Evolutionary conservation across 2,113 vertebrate genomes (phyloP), one percentile per base, ranked within the genome.

Genomic region (Takifugu flavidus): DNA sequence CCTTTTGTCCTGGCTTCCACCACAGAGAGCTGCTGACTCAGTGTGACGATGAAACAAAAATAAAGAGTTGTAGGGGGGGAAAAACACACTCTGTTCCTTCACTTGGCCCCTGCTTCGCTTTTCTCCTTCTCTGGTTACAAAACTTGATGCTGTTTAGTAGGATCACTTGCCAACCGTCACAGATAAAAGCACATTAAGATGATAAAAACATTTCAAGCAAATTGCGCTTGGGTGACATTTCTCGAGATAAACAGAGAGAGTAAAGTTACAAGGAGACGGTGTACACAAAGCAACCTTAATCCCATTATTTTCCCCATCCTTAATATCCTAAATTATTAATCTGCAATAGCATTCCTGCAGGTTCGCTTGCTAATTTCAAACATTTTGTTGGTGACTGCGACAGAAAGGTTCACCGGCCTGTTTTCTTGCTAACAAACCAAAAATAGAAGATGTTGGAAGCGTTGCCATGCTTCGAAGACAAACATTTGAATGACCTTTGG

Each of bases 21-120:
- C 59, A 54, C 61, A 77, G 71, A 79, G 82, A 78, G 53, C 58
- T 70, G 85, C 80, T 82, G 80, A 87, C 73, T 85, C 79, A 77
- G 75, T 51, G 66, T 58, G 62, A 81, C 70, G 67, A 55, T 64
- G 52, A 74, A 75, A 73, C 74, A 70, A 77, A 82, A 79, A 82
- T 70, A 77, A 85, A 86, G 49, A 68, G 68, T 67, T 70, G 66
- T 65, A 50, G 47, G 60, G 52, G 5, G 4, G 13, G 25, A 67
- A 61, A 76, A 76, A 76, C 47, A 77, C 65, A 62, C 51, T 57
- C 56, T 64, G 59, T 59, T 77, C 54, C 50, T 79, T 70, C 52
- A 43, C 70, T 72, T 49, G 10, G n/a, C 42, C 2, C 14, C 26
- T 15, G 55, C 57, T 65, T 67, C 44, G 59, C 62, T 66, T 61